Conservation (phyloP, 2,888 invertebrate species). For the Axea sp. region DNA sequence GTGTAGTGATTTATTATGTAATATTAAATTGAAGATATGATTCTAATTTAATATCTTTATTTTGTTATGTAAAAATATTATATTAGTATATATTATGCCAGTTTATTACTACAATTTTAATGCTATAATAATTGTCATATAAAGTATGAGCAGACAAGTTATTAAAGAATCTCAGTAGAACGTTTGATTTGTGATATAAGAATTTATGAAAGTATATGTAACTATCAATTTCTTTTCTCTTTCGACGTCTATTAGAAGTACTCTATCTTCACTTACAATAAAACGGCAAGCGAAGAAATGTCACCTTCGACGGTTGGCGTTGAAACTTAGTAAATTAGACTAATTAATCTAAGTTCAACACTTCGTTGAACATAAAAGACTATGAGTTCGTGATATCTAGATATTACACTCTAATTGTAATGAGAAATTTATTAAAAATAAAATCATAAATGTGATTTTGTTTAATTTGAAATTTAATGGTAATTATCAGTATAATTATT, state of each 20-base stretch:
- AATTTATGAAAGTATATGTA: constrained; percentile 38
- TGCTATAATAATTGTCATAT: too few species aligned
- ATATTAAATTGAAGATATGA: too few species aligned
- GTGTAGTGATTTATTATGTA: too few species aligned
- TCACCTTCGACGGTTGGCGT: constrained; percentile 59
- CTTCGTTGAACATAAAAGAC: constrained; percentile 49
- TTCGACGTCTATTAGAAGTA: constrained; percentile 15
- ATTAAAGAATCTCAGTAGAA: too few species aligned
- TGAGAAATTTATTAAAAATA: constrained; percentile 70
- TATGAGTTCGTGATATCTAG: constrained; percentile 51
- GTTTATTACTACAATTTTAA: too few species aligned
- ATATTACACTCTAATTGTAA: constrained; percentile 25
- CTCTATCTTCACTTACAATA: constrained; percentile 45
- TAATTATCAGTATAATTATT: too few species aligned
- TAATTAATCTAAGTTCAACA: constrained; percentile 66
- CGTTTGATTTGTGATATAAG: constrained; percentile 38
- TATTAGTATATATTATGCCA: too few species aligned
- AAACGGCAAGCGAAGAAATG: constrained; percentile 59
- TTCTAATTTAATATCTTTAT: too few species aligned
- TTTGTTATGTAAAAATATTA: too few species aligned
- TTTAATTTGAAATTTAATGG: too few species aligned
- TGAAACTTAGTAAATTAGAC: constrained; percentile 66
- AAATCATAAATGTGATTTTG: too few species aligned
- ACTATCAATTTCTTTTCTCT: constrained; percentile 23
- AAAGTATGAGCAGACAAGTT: too few species aligned